Percentiles rank a stretch among this genome's conserved stretches.
Conservation (phyloP, 2,113 vertebrate genomes). For the Ictidomys tridecemlineatus region DNA sequence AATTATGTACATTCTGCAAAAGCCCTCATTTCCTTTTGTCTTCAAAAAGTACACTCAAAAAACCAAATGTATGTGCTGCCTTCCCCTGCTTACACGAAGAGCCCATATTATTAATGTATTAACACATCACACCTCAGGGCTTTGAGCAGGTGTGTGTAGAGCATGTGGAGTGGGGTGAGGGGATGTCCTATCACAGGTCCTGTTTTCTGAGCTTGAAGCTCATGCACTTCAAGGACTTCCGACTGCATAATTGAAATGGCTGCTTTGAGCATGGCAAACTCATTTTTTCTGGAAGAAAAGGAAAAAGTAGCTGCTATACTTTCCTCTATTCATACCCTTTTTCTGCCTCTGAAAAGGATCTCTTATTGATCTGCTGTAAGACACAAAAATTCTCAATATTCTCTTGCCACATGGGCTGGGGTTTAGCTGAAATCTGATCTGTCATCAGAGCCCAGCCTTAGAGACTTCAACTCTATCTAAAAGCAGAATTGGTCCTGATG, state of each 20-base stretch:
- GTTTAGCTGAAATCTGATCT: slow-evolving; percentile 61
- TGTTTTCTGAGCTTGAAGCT: slow-evolving; percentile 53
- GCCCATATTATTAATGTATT: background rate
- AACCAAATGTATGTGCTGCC: background rate
- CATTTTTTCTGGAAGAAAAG: slow-evolving; percentile 32
- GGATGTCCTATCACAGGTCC: background rate
- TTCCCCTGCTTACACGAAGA: background rate
- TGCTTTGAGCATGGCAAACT: background rate
- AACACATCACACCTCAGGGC: background rate
- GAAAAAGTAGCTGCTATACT: background rate
- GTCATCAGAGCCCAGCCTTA: slow-evolving; percentile 45
- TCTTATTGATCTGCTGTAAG: slow-evolving; percentile 16
- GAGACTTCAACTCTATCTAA: slow-evolving; percentile 55
- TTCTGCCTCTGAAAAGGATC: background rate
- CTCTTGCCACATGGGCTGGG: slow-evolving; percentile 36
- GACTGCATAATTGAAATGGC: background rate
- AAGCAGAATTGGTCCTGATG: slow-evolving; percentile 21
- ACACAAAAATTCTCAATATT: slow-evolving; percentile 1
- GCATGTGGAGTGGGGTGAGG: background rate
- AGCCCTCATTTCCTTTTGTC: background rate
- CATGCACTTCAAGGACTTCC: background rate
- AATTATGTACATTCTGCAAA: background rate
- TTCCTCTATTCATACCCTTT: background rate
- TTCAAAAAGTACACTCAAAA: slow-evolving; percentile 40
- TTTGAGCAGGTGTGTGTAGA: background rate